These are phyloP conservation scores for Hydra vulgaris DNA, from an alignment of 30 jellyfish, hydroid and myxozoan species.

Conservation along the genomic window DNA sequence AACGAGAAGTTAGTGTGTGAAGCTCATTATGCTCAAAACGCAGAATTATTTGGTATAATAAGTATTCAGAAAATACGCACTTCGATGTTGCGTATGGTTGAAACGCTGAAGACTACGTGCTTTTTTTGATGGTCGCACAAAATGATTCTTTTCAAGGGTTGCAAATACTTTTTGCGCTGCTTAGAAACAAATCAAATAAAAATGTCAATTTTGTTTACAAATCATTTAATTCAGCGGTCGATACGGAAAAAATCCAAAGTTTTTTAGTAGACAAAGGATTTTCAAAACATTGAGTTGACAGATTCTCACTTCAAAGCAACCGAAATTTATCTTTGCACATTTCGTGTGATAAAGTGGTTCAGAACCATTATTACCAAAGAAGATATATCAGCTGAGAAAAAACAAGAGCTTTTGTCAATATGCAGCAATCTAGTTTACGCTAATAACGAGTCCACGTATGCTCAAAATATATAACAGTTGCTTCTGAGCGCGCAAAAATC, in stretches of 20 bases:
- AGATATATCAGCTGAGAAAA: neutral
- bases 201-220: neutral
- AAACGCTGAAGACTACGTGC: no score
- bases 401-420: no score
- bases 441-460: no score
- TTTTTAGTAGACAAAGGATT: neutral
- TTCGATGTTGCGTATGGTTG: no score
- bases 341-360: neutral
- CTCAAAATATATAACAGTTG: no score
- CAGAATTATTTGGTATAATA: no score
- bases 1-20: no score
- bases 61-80: no score
- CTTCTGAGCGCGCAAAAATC: neutral
- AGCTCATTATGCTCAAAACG: no score
- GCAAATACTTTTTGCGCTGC: neutral
- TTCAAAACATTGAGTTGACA: neutral
- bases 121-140: neutral
- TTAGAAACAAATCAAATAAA: neutral
- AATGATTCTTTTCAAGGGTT: neutral
- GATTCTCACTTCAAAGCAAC: neutral
- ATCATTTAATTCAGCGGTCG: neutral
- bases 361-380: neutral
- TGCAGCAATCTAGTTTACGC: no score
- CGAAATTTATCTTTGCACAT: neutral
- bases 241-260: neutral